Evolutionary conservation across 1,140 invertebrate species (phyloP), one percentile per base, ranked within the genome.

Genomic region (Aphelinus certus): DNA sequence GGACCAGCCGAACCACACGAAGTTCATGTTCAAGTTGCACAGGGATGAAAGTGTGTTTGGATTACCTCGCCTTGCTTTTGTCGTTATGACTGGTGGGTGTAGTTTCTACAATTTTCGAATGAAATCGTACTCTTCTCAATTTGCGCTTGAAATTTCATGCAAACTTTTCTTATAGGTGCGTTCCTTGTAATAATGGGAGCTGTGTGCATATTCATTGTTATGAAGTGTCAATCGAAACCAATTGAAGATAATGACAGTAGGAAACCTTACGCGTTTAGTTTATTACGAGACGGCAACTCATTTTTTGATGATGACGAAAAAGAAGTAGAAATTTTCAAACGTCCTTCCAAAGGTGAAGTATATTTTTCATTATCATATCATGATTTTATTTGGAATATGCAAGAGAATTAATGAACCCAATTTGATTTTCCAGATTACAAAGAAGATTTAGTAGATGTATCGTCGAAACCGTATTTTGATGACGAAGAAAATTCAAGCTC

Each of bases 41-140:
- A 86, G 85, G 46, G 91, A 95, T 81, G 91, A 92, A 71, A 89
- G 85, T 58, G 89, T 95, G 49, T 84, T 92, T 74, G 94, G 94
- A 1, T 86, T 96, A 86, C 92, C 94, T 0, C 88, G 93, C 53
- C 84, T 93, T 6, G 88, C 92, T 1, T 95, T 95, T 81, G 90
- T 95, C 58, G 89, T 94, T 75, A 80, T 94, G 2, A 86, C 92
- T 75, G 93, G 94, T 93, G 83, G 84, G 81, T 6, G 9, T 6
- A 53, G 9, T 53, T 53, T 53, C 9, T 53, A 6, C 51, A 53
- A 9, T 26, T 26, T 26, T 26, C 26, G 26, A 26, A 26, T 26
- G 26, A 26, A 26, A 26, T 26, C 26, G 26, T 26, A 26, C 26
- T 26, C 26, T 26, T 26, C 26, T 26, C 26, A 26, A 26, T 26